phyloP scores from a whole-genome alignment of 2,113 vertebrate genomes.

The Stegastes partitus region DNA sequence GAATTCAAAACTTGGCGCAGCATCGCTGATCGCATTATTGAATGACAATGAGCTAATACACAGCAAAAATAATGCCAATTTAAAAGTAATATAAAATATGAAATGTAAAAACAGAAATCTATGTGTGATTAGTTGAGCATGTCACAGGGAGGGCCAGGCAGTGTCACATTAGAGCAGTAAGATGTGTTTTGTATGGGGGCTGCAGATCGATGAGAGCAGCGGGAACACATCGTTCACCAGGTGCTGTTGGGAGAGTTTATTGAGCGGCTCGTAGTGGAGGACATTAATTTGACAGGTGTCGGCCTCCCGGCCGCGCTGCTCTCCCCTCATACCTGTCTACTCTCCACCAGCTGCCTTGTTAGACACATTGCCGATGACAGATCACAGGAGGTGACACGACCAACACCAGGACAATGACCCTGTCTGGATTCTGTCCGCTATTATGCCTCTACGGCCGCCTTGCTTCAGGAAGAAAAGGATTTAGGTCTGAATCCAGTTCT shows the following conservation, averaged over 20 bases:
- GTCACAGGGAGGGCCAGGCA: background rate
- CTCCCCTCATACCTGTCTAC: conserved; percentile 44
- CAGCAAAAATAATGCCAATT: background rate
- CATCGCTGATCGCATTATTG: background rate
- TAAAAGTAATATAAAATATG: background rate
- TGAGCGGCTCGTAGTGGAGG: conserved; percentile 32
- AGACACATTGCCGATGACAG: conserved; percentile 38
- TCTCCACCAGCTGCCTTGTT: conserved; percentile 36
- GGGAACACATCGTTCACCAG: conserved; percentile 51
- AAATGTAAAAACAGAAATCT: background rate
- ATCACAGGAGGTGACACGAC: conserved; percentile 22
- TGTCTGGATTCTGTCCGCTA: background rate
- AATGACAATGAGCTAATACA: too few species aligned
- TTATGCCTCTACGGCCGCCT: background rate
- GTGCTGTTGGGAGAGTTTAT: conserved; percentile 56
- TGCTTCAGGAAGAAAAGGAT: background rate
- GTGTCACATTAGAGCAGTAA: conserved; percentile 39
- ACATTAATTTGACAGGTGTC: conserved; percentile 60
- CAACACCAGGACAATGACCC: conserved; percentile 14
- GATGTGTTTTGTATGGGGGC: conserved; percentile 10
- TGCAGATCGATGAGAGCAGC: conserved; percentile 46
- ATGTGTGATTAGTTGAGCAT: conserved; percentile 2
- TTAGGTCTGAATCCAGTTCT: background rate
- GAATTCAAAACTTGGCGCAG: background rate
- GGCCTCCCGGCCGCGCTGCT: conserved; percentile 31